Base-by-base conservation (phyloP, 37 sponge, comb jelly and placozoan species). In the Oopsacas minuta region DNA sequence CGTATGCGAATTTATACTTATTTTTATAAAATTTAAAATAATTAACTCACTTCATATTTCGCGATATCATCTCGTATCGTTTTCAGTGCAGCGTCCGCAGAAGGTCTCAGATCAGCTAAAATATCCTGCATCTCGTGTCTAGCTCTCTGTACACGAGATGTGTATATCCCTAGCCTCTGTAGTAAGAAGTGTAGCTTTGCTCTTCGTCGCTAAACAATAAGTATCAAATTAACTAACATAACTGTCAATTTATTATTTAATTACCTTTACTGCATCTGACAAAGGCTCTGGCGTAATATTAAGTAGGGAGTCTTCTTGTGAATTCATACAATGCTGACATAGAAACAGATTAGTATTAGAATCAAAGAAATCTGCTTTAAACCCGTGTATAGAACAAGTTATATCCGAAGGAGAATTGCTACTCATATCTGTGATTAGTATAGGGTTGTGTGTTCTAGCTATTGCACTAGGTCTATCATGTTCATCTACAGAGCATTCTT, bases 381-480 rank as follows among this genome's bases (percentile, higher is more conserved):
- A n/a, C 28, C 75, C 75, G 75, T 61, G 75, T 34, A 32, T 61
- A 34, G 75, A 61, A 34, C 75, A 61, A 34, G 75, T 61, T 7
- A 61, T 61, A 34, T 61, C 75, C 7, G 75, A 61, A 34, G 75
- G 20, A 34, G 75, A 61, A 12, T 61, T 61, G 75, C 75, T 61
- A 34, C 81, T 88, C 0, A 84, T 81, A 17, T 86, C 25, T 36
- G 82, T 37, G 28, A 87, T 52, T 0, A 85, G 89, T 12, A 81
- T 82, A 5, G 89, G 86, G 1, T 84, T 83, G 86, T 91, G 92
- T 5, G 84, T 38, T 23, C 39, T 49, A 28, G 86, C 91, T 17
- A 88, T 89, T 37, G 30, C 84, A 84, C 89, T 89, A 0, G 81
- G 37, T 22, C 89, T 87, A 5, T 85, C 52, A 52, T 91, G 92